Evolutionary conservation across 2,888 invertebrate genomes (phyloP).

Genomic region (Drosophila histrio): DNA sequence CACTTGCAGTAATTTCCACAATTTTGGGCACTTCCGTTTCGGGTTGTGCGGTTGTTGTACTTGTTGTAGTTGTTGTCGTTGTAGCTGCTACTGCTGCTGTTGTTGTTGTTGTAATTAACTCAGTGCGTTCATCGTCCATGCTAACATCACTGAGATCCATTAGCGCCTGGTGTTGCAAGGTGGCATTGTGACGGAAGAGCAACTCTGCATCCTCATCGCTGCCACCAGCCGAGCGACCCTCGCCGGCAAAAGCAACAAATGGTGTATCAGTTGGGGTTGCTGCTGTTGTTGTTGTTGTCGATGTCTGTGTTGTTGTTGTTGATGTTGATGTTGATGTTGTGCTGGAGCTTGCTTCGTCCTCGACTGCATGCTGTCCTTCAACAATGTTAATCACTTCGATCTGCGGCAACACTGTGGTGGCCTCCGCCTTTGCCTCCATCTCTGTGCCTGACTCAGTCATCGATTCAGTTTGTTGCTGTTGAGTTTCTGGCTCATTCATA

Average conservation of each 20-base stretch:
- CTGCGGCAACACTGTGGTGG: constrained; percentile 32
- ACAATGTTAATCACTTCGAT: constrained; percentile 73
- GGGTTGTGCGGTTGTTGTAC: constrained; percentile 53
- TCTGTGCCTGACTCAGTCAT: not conserved
- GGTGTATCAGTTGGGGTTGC: constrained; percentile 43
- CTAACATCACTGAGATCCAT: constrained; percentile 91
- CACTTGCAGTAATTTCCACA: constrained; percentile 79
- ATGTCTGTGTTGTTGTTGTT: constrained; percentile 28
- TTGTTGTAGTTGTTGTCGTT: constrained; percentile 28
- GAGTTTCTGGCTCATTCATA: constrained; percentile 67
- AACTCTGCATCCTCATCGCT: constrained; percentile 52
- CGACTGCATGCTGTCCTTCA: constrained; percentile 67
- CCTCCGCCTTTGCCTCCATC: constrained; percentile 25
- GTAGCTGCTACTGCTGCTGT: constrained; percentile 16
- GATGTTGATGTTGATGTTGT: constrained; percentile 7
- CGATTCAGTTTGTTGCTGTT: constrained; percentile 22
- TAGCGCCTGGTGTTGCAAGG: constrained; percentile 63
- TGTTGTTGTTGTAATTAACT: constrained; percentile 38
- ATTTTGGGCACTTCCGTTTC: constrained; percentile 78
- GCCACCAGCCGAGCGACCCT: constrained; percentile 75
- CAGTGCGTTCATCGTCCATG: constrained; percentile 86
- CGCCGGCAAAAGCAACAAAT: constrained; percentile 71
- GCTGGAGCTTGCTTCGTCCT: constrained; percentile 33
- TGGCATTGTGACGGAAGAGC: constrained; percentile 57
- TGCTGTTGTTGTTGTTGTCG: constrained; percentile 39